Percentiles rank a stretch among this genome's conserved stretches.
Evolutionary conservation across 1,140 invertebrate species (phyloP).

Genomic region (Drosophila biarmipes): DNA sequence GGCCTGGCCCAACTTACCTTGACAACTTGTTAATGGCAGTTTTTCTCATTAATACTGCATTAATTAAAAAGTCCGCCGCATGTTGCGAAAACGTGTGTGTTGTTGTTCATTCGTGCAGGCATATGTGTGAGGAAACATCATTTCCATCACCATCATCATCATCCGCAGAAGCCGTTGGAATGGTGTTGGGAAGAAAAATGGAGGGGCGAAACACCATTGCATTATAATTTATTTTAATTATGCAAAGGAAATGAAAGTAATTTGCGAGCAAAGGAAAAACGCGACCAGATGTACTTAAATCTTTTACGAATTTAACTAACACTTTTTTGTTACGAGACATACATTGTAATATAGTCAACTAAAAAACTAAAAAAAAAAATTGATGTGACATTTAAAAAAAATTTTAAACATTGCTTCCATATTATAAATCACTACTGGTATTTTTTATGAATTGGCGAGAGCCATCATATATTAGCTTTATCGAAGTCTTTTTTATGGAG

Average conservation of each 20-base stretch:
- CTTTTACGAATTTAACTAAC: slow-evolving; percentile 18
- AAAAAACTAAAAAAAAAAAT: neutral
- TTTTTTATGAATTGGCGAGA: too few relatives aligned
- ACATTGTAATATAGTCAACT: neutral
- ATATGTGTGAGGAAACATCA: slow-evolving; percentile 52
- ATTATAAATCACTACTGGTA: too few relatives aligned
- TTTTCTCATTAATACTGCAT: slow-evolving; percentile 91
- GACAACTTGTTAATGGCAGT: slow-evolving; percentile 90
- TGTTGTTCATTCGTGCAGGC: slow-evolving; percentile 16
- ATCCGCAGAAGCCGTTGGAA: slow-evolving; percentile 9
- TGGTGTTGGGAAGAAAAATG: slow-evolving; percentile 6
- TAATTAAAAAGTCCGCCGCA: slow-evolving; percentile 86
- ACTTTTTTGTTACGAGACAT: neutral
- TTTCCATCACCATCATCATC: slow-evolving; percentile 33
- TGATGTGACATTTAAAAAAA: too few relatives aligned
- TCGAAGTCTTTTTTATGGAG: too few relatives aligned
- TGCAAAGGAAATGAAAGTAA: slow-evolving; percentile 20
- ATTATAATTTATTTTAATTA: slow-evolving; percentile 61
- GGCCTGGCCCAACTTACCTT: slow-evolving; percentile 84
- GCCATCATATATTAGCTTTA: too few relatives aligned
- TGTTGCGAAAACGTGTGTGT: slow-evolving; percentile 31
- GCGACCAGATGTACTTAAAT: slow-evolving; percentile 16
- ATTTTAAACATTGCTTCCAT: too few relatives aligned
- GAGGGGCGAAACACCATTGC: slow-evolving; percentile 17
- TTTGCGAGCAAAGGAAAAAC: slow-evolving; percentile 11